A percentile compares a stretch with the other conserved stretches of the same genome.
Evolutionary conservation across 1,140 invertebrate genomes (phyloP).

Genomic region (Microplitis demolitor): DNA sequence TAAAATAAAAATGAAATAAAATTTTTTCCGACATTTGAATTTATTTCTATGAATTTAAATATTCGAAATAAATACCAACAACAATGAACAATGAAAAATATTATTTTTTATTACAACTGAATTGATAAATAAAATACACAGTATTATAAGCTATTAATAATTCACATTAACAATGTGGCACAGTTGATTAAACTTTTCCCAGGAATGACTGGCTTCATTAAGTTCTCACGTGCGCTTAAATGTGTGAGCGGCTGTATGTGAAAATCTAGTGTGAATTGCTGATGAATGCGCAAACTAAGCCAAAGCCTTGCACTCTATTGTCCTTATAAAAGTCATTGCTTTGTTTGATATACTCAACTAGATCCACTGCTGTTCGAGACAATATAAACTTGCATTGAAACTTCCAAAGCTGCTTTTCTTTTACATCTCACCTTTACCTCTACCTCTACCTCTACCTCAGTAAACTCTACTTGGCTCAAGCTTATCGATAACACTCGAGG

Average conservation of each 20-base stretch:
- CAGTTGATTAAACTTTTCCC: conserved; percentile 17
- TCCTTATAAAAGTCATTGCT: conserved; percentile 3
- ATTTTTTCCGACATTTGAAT: too few species aligned
- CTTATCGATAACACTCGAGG: conserved; percentile 7
- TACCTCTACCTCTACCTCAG: too few species aligned
- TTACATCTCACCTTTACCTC: neutral
- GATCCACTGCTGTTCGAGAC: neutral
- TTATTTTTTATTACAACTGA: too few species aligned
- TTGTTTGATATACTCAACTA: neutral
- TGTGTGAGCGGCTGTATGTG: neutral
- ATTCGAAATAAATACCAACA: too few species aligned
- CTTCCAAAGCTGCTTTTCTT: neutral
- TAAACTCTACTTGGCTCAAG: too few species aligned
- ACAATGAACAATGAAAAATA: too few species aligned
- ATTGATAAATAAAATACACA: too few species aligned
- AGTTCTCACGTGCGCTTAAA: neutral
- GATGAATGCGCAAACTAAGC: neutral
- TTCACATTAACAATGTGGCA: conserved; percentile 1
- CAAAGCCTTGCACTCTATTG: neutral
- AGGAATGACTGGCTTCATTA: conserved; percentile 16
- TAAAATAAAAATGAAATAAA: too few species aligned
- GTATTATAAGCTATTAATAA: conserved; percentile 5
- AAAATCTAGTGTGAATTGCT: neutral
- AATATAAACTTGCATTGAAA: conserved; percentile 11
- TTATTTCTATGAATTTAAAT: too few species aligned